Conservation (phyloP, 2,113 vertebrate species). For the Pterocles burchelli region DNA sequence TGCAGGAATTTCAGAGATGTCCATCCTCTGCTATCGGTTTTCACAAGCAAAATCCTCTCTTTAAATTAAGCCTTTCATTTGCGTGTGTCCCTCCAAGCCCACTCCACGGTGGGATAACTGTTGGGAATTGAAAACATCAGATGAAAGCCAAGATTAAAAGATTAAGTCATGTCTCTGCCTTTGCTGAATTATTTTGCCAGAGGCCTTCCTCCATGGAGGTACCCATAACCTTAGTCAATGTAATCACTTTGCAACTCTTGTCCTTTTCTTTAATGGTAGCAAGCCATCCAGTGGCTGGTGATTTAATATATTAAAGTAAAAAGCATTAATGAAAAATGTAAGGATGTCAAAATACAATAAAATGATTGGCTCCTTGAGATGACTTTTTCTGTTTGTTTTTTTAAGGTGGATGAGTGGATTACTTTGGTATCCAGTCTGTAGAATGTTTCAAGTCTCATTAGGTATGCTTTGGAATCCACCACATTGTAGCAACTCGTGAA, state of each 20-base stretch:
- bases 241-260: constrained; percentile 56
- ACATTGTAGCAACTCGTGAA: constrained; percentile 39
- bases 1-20: constrained; percentile 24
- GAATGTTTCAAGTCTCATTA: constrained; percentile 77
- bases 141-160: constrained; percentile 43
- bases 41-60: constrained; percentile 36
- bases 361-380: constrained; percentile 54
- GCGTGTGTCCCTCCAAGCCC: not conserved
- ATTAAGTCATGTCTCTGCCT: constrained; percentile 29
- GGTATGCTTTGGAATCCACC: constrained; percentile 69
- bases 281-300: constrained; percentile 82
- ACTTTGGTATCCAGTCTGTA: constrained; percentile 77
- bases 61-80: constrained; percentile 39
- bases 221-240: constrained; percentile 42
- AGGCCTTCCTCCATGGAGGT: constrained; percentile 50
- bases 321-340: constrained; percentile 36
- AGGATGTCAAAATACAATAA: constrained; percentile 40
- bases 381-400: constrained; percentile 11
- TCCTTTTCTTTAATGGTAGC: constrained; percentile 50
- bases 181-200: constrained; percentile 27
- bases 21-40: not conserved
- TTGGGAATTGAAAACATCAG: constrained; percentile 14
- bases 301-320: constrained; percentile 73
- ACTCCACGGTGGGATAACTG: not conserved
- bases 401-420: constrained; percentile 36